Percentiles rank a stretch among this genome's conserved stretches.
Evolutionary conservation across 2,888 invertebrate genomes (phyloP).

Genomic region (Strigamia crassipes): DNA sequence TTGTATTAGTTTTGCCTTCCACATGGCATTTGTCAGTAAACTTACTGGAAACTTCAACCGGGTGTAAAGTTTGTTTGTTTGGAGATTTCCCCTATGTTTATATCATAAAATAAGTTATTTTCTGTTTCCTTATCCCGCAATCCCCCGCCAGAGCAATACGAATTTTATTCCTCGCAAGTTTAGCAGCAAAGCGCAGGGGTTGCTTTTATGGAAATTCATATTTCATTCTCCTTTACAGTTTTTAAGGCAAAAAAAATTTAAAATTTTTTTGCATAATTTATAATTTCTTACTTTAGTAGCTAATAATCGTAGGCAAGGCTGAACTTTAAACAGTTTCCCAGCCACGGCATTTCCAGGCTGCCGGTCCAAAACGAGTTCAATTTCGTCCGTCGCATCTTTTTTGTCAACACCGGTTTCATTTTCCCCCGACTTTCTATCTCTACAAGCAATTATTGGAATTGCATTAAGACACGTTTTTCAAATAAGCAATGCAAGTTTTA

Average conservation of each 20-base stretch:
- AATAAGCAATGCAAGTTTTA: not conserved
- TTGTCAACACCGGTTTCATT: conserved; percentile 60
- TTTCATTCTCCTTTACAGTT: too few species aligned
- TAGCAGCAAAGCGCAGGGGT: not conserved
- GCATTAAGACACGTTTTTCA: too few species aligned
- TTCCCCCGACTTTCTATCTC: conserved; percentile 58
- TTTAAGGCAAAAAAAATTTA: too few species aligned
- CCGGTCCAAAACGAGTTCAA: conserved; percentile 55
- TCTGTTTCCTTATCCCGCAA: too few species aligned
- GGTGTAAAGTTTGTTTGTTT: not conserved
- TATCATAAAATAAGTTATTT: not conserved
- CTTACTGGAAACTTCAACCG: not conserved
- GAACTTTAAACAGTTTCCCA: not conserved
- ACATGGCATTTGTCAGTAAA: not conserved
- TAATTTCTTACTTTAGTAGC: not conserved
- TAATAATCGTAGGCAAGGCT: not conserved
- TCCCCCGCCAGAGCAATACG: too few species aligned
- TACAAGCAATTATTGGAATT: not conserved
- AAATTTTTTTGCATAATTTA: too few species aligned
- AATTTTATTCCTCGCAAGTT: not conserved
- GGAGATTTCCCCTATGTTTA: not conserved
- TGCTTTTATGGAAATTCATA: not conserved
- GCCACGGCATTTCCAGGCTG: conserved; percentile 56
- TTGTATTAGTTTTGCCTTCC: not conserved
- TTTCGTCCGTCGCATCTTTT: conserved; percentile 58